phyloP scores from a whole-genome alignment of 2,888 invertebrate species.

The Abrostola tripartita region DNA sequence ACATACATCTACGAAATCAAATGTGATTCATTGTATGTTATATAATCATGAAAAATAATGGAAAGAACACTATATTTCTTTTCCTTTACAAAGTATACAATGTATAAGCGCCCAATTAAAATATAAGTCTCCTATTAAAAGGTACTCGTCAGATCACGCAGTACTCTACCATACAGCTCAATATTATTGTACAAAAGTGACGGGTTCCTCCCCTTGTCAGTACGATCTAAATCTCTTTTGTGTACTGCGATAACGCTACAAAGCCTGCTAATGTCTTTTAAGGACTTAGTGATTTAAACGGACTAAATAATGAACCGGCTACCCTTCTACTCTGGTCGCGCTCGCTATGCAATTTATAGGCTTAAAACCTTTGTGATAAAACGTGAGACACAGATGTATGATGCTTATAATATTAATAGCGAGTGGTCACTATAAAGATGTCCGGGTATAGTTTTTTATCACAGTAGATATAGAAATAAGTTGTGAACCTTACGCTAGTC shows the following conservation, averaged over 20 bases:
- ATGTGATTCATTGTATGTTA: no score
- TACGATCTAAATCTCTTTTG: conserved; percentile 84
- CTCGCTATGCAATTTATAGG: conserved; percentile 78
- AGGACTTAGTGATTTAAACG: conserved; percentile 89
- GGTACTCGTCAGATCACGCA: conserved; percentile 32
- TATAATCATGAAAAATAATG: no score
- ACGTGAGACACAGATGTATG: conserved; percentile 32
- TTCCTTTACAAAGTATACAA: conserved; percentile 1
- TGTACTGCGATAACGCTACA: conserved; percentile 86
- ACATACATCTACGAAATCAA: no score
- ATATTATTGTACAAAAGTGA: conserved; percentile 76
- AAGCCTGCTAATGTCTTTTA: conserved; percentile 88
- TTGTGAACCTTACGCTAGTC: no score
- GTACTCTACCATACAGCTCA: conserved; percentile 54
- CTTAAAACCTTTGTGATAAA: conserved; percentile 72
- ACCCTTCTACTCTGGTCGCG: conserved; percentile 74
- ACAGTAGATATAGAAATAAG: no score
- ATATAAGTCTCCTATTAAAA: conserved; percentile 43
- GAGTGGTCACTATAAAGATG: conserved; percentile 19
- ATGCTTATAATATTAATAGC: conserved; percentile 17
- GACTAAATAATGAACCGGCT: conserved; percentile 87
- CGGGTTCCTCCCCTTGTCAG: conserved; percentile 70
- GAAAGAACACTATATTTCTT: no score
- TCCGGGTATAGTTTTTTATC: not conserved
- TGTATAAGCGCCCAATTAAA: conserved; percentile 40